Evolutionary conservation across 23 tunicate genomes (phyloP).

Genomic region (Corella eumyota): DNA sequence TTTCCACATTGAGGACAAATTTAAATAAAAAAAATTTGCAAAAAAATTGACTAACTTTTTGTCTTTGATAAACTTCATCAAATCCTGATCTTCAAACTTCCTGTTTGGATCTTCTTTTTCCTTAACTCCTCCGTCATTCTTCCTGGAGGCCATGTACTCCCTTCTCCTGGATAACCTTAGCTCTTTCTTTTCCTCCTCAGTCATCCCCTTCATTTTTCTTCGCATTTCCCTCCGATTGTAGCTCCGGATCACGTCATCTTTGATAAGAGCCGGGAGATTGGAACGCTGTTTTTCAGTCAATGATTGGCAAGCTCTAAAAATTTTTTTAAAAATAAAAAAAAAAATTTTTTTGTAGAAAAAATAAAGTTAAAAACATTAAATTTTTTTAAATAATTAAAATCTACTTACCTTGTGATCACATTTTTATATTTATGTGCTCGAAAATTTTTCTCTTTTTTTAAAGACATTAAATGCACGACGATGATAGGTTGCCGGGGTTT

Average conservation of each 20-base stretch:
- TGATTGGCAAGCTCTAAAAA: conserved; percentile 47
- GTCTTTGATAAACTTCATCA: conserved; percentile 5
- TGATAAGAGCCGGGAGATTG: conserved; percentile 45
- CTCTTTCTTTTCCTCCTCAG: conserved; percentile 33
- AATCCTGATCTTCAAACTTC: conserved; percentile 54
- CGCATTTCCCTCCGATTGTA: conserved; percentile 29
- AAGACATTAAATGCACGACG: conserved; percentile 25
- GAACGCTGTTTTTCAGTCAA: conserved; percentile 45
- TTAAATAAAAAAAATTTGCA: too few relatives aligned
- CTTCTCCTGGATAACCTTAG: conserved; percentile 14
- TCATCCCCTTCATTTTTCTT: conserved; percentile 35
- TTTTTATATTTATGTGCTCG: conserved; percentile 52
- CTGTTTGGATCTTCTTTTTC: conserved; percentile 3
- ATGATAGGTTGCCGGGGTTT: conserved; percentile 53
- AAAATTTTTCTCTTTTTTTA: conserved; percentile 50
- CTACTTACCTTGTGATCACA: conserved; percentile 23
- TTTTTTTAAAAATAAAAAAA: background rate
- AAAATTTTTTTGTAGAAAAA: background rate
- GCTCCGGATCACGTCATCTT: conserved; percentile 36
- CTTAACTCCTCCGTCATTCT: too few relatives aligned
- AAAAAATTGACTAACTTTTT: too few relatives aligned
- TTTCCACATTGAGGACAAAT: too few relatives aligned
- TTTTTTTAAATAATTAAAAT: too few relatives aligned
- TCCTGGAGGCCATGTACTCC: background rate
- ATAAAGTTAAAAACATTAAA: background rate